Percentiles rank a stretch among this genome's conserved stretches.
Evolutionary conservation across 2,113 vertebrate genomes (phyloP).

Genomic region (Phylloscopus trochiloides): DNA sequence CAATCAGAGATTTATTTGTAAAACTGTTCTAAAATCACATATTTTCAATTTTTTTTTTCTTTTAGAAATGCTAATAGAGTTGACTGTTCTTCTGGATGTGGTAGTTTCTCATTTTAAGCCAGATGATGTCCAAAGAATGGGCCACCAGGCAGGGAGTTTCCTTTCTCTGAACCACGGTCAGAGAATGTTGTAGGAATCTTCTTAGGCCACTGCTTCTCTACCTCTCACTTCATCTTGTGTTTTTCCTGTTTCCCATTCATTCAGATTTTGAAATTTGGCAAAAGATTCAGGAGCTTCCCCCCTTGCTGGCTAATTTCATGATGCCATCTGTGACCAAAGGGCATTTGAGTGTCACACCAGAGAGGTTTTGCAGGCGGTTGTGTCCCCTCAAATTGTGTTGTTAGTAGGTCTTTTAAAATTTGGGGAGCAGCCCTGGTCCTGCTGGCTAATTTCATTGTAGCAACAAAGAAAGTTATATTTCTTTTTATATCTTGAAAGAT

Average conservation of each 20-base stretch:
- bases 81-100: background rate
- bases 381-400: background rate
- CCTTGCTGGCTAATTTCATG: background rate
- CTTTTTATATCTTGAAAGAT: background rate
- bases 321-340: background rate
- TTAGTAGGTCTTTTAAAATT: background rate
- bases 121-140: background rate
- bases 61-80: background rate
- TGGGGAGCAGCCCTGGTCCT: background rate
- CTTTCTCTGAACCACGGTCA: background rate
- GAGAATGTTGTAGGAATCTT: background rate
- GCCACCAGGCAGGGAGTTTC: background rate
- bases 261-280: background rate
- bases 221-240: background rate
- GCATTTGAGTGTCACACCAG: too few species aligned
- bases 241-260: background rate
- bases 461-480: background rate
- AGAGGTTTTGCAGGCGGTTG: background rate
- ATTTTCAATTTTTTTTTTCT: background rate
- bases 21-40: background rate
- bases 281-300: background rate
- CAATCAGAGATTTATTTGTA: background rate
- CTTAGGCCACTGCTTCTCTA: background rate
- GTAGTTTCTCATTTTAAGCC: background rate
- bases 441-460: background rate